Evolutionary conservation across 2,113 vertebrate species (phyloP).

Genomic region (Maccullochella peelii): DNA sequence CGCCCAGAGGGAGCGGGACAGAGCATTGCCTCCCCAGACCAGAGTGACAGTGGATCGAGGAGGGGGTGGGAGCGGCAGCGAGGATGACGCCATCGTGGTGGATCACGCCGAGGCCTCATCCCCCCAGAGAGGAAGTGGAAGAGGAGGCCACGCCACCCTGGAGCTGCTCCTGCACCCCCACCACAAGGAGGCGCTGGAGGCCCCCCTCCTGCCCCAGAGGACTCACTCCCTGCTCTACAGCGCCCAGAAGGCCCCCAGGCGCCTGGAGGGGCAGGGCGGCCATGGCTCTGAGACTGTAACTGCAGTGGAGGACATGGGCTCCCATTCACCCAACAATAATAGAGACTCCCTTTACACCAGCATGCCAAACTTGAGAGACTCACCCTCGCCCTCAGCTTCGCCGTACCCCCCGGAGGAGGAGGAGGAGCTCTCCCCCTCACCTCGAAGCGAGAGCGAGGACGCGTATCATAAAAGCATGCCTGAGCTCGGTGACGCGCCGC

Average conservation of each 20-base stretch:
- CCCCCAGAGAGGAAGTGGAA: slow-evolving; percentile 78
- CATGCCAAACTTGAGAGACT: slow-evolving; percentile 99
- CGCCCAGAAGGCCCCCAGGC: slow-evolving; percentile 86
- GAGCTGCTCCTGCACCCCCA: slow-evolving; percentile 90
- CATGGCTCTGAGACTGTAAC: slow-evolving; percentile 89
- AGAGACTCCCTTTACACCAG: slow-evolving; percentile 99
- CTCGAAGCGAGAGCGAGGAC: slow-evolving; percentile 91
- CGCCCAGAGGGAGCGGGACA: slow-evolving; percentile 80
- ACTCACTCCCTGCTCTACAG: slow-evolving; percentile 99
- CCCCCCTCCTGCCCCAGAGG: slow-evolving; percentile 96
- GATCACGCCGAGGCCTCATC: slow-evolving; percentile 90
- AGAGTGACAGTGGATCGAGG: slow-evolving; percentile 67
- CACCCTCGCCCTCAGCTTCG: slow-evolving; percentile 90
- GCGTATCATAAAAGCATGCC: slow-evolving; percentile 98
- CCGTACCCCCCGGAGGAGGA: slow-evolving; percentile 84
- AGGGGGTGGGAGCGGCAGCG: slow-evolving; percentile 89
- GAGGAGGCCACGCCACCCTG: slow-evolving; percentile 88
- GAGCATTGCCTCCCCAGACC: slow-evolving; percentile 64
- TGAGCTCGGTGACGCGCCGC: slow-evolving; percentile 92
- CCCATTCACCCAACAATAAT: slow-evolving; percentile 89
- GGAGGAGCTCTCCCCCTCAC: slow-evolving; percentile 88
- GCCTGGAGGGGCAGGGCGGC: slow-evolving; percentile 86
- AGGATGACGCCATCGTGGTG: slow-evolving; percentile 92
- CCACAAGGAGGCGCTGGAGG: slow-evolving; percentile 92
- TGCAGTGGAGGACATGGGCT: slow-evolving; percentile 85